A percentile compares a stretch with the other conserved stretches of the same genome.
Evolutionary conservation across 2,113 vertebrate species (phyloP).

Genomic region (Coregonus clupeaformis): DNA sequence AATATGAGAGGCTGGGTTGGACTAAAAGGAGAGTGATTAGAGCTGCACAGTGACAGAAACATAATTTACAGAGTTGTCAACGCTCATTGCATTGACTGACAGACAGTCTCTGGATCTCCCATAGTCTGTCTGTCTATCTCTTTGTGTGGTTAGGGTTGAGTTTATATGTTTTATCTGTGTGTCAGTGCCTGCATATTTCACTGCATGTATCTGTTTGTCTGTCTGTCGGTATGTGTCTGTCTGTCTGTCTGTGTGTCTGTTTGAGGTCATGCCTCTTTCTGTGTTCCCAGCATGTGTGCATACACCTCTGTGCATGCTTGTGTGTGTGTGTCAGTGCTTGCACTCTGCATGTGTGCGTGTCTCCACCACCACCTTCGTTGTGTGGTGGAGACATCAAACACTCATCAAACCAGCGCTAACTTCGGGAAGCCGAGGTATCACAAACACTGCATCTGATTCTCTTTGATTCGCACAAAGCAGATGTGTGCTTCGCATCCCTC

Average conservation of each 20-base stretch:
- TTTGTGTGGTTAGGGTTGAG: neutral
- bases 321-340: neutral
- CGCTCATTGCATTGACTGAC: neutral
- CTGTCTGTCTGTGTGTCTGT: conserved; percentile 37
- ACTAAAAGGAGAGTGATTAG: neutral
- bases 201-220: neutral
- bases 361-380: conserved; percentile 9
- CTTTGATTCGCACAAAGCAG: conserved; percentile 47
- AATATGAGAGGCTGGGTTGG: neutral
- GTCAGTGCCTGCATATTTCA: neutral
- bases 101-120: neutral
- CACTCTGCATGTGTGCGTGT: conserved; percentile 12
- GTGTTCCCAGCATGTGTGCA: neutral
- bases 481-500: conserved; percentile 23
- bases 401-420: conserved; percentile 45
- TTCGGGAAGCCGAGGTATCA: conserved; percentile 32
- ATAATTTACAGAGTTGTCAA: neutral
- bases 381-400: conserved; percentile 54
- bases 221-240: conserved; percentile 19
- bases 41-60: neutral
- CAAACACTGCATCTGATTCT: conserved; percentile 36
- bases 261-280: conserved; percentile 11
- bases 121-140: neutral
- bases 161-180: neutral
- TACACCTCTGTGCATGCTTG: neutral